Evolutionary conservation across 2,113 vertebrate genomes (phyloP), one percentile per base, ranked within the genome.

Genomic region (Notothenia coriiceps): DNA sequence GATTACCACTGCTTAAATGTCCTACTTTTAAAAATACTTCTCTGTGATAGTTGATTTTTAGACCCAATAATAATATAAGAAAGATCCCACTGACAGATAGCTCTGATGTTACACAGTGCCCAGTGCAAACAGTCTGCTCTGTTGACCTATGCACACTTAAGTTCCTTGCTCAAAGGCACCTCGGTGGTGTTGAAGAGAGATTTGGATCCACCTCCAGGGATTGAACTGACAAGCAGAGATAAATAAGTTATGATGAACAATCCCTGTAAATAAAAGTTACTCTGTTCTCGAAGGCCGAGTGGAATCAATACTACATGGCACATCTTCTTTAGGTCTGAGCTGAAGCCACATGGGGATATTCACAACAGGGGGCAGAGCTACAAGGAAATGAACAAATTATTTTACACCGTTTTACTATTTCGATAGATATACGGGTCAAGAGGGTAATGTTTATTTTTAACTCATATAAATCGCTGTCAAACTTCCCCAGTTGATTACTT

Each of bases 1-100:
- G 29, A 61, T 59, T 72, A n/a, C 29, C 46, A 61, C 25, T 40
- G 46, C n/a, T 59, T 17, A 0, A 59, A 7, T 47, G 29, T 10
- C 46, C 1, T 17, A 43, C 49, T 40, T 14, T n/a, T 2, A 55
- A 43, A 43, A 17, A 59, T 18, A 0, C 10, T 17, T n/a, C 50
- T 29, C 22, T 71, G 22, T 46, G 67, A 70, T 56, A 17, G 14
- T n/a, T 29, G 10, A 44, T 62, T 72, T 29, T 22, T 12, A 73
- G 44, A 5, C 17, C 5, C 35, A 40, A 40, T 29, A 29, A 29
- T 29, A 29, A 29, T 40, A 40, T 40, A 40, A 40, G 35, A 40
- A 40, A 40, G 29, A 40, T 40, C 35, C 35, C 35, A 40, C 35
- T 40, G 6, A 40, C 35, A 29, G 35, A 40, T 5, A 40, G 35